These are phyloP conservation scores for Lucinisca nassula DNA, from an alignment of 2,888 invertebrate species.

Conservation along the genomic window DNA sequence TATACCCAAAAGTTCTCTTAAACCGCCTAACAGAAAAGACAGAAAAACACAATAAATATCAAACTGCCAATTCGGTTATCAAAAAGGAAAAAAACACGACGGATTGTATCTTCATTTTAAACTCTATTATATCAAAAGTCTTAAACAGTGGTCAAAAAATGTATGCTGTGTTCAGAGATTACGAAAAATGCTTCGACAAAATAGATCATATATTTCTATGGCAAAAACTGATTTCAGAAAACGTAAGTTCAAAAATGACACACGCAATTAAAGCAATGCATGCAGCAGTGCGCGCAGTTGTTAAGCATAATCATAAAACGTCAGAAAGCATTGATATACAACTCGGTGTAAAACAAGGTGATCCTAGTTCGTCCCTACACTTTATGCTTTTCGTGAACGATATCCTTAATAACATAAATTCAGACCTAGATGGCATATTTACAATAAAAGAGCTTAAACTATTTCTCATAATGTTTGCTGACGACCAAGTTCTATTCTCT, in stretches of 20 bases:
- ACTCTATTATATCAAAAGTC: slow-evolving; percentile 37
- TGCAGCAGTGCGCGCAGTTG: too few relatives aligned
- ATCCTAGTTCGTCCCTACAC: too few relatives aligned
- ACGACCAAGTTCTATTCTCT: slow-evolving; percentile 34
- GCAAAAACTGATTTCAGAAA: neutral
- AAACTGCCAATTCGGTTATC: slow-evolving; percentile 27
- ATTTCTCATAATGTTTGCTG: slow-evolving; percentile 33
- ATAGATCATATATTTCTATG: neutral
- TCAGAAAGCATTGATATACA: too few relatives aligned
- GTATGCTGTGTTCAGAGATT: slow-evolving; percentile 33
- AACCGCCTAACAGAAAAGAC: slow-evolving; percentile 17
- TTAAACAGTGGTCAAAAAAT: slow-evolving; percentile 20
- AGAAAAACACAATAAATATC: neutral
- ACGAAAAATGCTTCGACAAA: slow-evolving; percentile 4
- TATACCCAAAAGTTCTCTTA: slow-evolving; percentile 21
- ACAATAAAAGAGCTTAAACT: slow-evolving; percentile 7
- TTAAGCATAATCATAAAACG: too few relatives aligned
- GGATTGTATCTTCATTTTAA: slow-evolving; percentile 36
- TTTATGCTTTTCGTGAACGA: slow-evolving; percentile 42
- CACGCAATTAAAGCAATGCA: too few relatives aligned
- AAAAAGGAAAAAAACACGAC: slow-evolving; percentile 24
- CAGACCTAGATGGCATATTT: slow-evolving; percentile 23
- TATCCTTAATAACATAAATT: slow-evolving; percentile 13
- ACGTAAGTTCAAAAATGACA: too few relatives aligned
- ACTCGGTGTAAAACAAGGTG: too few relatives aligned